Evolutionary conservation across 1,140 invertebrate species (phyloP).

Genomic region (Drosophila teissieri): DNA sequence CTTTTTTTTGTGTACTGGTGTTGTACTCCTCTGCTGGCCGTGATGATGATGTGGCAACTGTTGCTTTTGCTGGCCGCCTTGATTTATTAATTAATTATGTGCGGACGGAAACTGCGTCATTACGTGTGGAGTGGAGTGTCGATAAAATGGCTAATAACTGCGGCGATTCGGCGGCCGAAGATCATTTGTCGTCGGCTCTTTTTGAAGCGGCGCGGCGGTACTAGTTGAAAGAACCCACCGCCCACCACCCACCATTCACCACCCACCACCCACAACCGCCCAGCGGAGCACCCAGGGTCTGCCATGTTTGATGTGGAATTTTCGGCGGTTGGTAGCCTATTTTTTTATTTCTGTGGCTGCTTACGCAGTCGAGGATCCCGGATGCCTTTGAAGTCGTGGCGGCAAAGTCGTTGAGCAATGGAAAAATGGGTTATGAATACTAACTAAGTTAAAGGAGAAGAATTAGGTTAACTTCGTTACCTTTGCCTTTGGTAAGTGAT

Average conservation of each 20-base stretch:
- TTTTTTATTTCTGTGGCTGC: constrained; percentile 1
- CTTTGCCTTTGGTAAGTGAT: background rate
- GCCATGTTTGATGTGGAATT: constrained; percentile 55
- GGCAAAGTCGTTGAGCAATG: constrained; percentile 48
- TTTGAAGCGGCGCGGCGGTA: constrained; percentile 50
- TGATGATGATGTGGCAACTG: constrained; percentile 62
- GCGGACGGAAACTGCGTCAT: constrained; percentile 72
- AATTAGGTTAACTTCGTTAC: constrained; percentile 1
- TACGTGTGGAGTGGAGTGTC: constrained; percentile 47
- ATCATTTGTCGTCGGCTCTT: constrained; percentile 61
- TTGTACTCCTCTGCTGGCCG: constrained; percentile 9
- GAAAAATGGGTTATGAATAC: constrained; percentile 3
- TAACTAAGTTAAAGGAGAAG: background rate
- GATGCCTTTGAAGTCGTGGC: constrained; percentile 60
- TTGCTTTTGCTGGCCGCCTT: constrained; percentile 51
- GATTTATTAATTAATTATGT: constrained; percentile 83
- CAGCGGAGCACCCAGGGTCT: background rate
- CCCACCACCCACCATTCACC: constrained; percentile 5
- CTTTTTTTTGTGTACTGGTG: background rate
- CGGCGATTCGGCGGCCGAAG: constrained; percentile 45
- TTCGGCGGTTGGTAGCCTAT: constrained; percentile 15
- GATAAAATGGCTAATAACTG: constrained; percentile 70
- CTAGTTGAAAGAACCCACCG: constrained; percentile 53
- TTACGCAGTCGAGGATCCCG: constrained; percentile 12
- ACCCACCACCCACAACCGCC: constrained; percentile 10